These are phyloP conservation scores for Eulacestoma nigropectus DNA, from an alignment of 2,113 vertebrate species.

Conservation along the genomic window DNA sequence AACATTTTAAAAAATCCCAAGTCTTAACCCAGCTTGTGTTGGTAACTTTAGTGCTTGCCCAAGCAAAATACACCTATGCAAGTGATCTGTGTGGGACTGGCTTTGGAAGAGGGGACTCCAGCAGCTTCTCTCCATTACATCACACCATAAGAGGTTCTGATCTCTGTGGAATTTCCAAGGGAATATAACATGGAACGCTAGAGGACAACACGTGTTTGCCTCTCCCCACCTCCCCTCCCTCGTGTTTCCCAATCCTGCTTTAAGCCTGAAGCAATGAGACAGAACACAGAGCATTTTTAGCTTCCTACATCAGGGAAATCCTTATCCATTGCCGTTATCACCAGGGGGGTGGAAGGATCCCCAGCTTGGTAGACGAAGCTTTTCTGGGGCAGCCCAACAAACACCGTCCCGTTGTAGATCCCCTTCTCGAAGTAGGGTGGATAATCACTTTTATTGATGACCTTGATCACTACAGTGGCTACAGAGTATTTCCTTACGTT, in stretches of 20 bases:
- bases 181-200: background rate
- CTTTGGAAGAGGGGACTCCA: background rate
- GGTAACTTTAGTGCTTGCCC: background rate
- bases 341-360: conserved; percentile 64
- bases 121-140: background rate
- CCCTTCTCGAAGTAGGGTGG: conserved; percentile 74
- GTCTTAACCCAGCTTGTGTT: background rate
- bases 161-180: background rate
- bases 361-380: conserved; percentile 78
- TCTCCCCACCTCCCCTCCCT: background rate
- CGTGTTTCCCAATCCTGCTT: background rate
- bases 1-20: background rate
- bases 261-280: background rate
- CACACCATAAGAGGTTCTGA: background rate
- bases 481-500: conserved; percentile 77
- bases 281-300: background rate
- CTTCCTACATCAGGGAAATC: conserved; percentile 61
- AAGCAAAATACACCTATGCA: background rate
- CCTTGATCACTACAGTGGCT: conserved; percentile 75
- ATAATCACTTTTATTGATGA: conserved; percentile 74
- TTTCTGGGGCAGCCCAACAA: conserved; percentile 61
- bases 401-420: conserved; percentile 67
- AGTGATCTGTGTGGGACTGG: background rate
- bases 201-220: background rate
- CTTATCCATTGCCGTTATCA: conserved; percentile 40